These are phyloP conservation scores for Dorcus parallelipipedus DNA, from an alignment of 2,888 invertebrate genomes.

Conservation along the genomic window DNA sequence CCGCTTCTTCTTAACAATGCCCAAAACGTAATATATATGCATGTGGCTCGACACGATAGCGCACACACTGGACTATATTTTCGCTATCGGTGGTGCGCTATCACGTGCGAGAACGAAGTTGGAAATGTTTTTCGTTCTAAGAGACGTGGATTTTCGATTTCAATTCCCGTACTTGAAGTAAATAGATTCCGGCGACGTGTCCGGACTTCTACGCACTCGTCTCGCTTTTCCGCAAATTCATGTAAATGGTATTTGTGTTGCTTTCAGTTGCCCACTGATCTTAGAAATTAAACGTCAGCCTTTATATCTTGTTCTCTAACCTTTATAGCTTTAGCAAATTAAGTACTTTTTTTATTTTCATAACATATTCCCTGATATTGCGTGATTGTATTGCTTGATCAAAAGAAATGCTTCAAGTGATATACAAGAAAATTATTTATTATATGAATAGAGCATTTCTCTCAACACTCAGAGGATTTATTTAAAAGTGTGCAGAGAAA, in stretches of 20 bases:
- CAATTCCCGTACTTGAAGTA: constrained; percentile 39
- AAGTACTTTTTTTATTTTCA: too few species aligned
- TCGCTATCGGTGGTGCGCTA: constrained; percentile 31
- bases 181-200: constrained; percentile 42
- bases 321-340: too few species aligned
- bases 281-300: not conserved
- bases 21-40: constrained; percentile 34
- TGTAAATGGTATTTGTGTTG: not conserved
- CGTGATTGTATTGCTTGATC: too few species aligned
- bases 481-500: too few species aligned
- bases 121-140: constrained; percentile 28
- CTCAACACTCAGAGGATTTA: too few species aligned
- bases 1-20: not conserved
- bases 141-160: constrained; percentile 39
- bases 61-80: constrained; percentile 34
- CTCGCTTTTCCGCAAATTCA: constrained; percentile 16
- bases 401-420: too few species aligned
- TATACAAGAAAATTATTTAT: too few species aligned
- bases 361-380: too few species aligned
- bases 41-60: constrained; percentile 28
- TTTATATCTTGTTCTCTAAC: not conserved
- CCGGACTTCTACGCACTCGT: constrained; percentile 23
- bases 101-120: constrained; percentile 28
- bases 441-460: too few species aligned
- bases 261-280: too few species aligned